These are phyloP conservation scores for Leucoraja ocellata DNA, from an alignment of 2,797 vertebrate genomes.

Conservation along the genomic window DNA sequence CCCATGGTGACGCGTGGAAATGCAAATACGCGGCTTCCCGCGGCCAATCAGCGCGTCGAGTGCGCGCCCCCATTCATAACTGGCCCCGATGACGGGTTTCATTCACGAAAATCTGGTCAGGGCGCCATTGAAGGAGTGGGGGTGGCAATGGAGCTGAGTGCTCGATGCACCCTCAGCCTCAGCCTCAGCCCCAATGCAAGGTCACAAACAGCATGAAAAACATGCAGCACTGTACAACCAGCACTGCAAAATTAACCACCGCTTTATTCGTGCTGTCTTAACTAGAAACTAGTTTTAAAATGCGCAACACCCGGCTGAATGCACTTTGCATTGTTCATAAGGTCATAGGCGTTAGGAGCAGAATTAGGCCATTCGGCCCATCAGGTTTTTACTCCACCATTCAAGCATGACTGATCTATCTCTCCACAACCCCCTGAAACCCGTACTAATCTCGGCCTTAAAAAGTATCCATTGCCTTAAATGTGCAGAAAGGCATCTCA, in stretches of 20 bases:
- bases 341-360: too few relatives aligned
- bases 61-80: not conserved
- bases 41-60: not conserved
- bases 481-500: too few relatives aligned
- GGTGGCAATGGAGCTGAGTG: not conserved
- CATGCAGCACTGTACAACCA: not conserved
- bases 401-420: too few relatives aligned
- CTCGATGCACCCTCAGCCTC: not conserved
- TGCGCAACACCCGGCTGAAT: not conserved
- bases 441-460: too few relatives aligned
- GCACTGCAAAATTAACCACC: not conserved
- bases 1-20: not conserved
- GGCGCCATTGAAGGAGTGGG: conserved; percentile 2
- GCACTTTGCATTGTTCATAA: not conserved
- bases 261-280: not conserved
- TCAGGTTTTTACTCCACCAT: too few relatives aligned
- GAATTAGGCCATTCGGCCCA: too few relatives aligned
- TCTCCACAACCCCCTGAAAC: too few relatives aligned
- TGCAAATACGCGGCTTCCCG: not conserved
- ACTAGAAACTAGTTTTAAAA: not conserved
- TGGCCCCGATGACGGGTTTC: not conserved
- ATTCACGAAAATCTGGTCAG: conserved; percentile 33
- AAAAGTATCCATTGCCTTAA: too few relatives aligned
- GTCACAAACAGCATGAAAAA: conserved; percentile 8
- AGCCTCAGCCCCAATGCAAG: not conserved